These are phyloP conservation scores for Petrolisthes cinctipes DNA, from an alignment of 2,888 invertebrate species.

Conservation along the genomic window DNA sequence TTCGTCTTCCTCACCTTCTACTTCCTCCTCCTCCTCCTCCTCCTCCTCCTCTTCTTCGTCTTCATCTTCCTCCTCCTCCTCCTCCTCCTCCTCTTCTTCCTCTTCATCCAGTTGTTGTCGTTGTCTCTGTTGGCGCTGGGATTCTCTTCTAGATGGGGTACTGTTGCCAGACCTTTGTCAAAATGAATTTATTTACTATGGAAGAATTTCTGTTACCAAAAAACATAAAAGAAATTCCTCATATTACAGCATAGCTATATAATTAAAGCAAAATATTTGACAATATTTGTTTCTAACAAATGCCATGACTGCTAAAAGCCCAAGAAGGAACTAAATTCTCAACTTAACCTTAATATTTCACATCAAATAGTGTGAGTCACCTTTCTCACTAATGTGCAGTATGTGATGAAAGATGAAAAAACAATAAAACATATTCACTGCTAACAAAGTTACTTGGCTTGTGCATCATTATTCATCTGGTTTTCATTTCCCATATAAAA, in stretches of 20 bases:
- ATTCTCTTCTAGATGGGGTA: constrained; percentile 25
- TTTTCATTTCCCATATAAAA: constrained; percentile 6
- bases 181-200: no score
- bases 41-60: constrained; percentile 3
- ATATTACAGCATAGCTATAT: no score
- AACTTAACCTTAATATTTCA: no score
- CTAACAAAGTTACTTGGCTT: neutral
- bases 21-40: neutral
- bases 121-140: constrained; percentile 16
- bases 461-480: neutral
- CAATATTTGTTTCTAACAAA: no score
- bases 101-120: constrained; percentile 14
- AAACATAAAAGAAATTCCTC: no score
- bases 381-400: no score
- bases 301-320: no score
- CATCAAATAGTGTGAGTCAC: no score
- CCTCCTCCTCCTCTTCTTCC: constrained; percentile 17
- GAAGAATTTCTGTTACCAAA: no score
- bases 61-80: constrained; percentile 11
- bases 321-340: no score
- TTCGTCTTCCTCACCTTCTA: constrained; percentile 17
- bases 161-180: neutral
- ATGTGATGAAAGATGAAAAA: neutral
- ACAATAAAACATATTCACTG: neutral
- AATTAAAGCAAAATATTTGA: no score